Evolutionary conservation across 2,113 vertebrate species (phyloP), one percentile per base, ranked within the genome.

Genomic region (Anolis carolinensis): DNA sequence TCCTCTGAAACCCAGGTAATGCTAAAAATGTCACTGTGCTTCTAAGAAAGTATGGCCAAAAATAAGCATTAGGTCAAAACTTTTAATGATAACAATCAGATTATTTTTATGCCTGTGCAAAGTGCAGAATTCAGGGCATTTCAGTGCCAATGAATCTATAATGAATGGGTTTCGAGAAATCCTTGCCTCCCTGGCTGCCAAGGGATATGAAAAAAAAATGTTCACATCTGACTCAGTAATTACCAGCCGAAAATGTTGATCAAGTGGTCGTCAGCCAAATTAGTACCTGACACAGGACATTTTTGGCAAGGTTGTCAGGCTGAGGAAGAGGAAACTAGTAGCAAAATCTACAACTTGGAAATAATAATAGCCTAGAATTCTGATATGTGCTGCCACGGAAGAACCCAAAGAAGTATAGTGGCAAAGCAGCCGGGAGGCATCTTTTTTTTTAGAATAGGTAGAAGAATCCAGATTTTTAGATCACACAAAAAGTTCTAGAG

Each of bases 201-300:
- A 86, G 87, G 88, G 91, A 93, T 95, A 96, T 96, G 93, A 27
- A 21, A 95, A 94, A 94, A 95, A 96, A 95, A 95, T 94, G 93
- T 93, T 94, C 92, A 89, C 94, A 95, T 95, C 93, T 96, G 95
- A 96, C 94, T 97, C 92, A 87, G 92, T 97, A 96, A 97, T 96
- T 96, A 96, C 95, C 94, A 89, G 95, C 94, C 94, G 95, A 96
- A 97, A 96, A 96, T 95, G 95, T 93, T 95, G 95, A 96, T 95
- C 96, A 96, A 96, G 94, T 96, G 96, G 96, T 96, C 94, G 90
- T 95, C 96, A 95, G 92, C 94, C 93, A 96, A 96, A 97, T 97
- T 96, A 97, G 94, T 96, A 96, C 96, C 96, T 97, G 96, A 95
- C 95, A 96, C 93, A 93, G 85, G 95, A 76, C 91, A 94, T 95